Evolutionary conservation across 2,113 vertebrate species (phyloP).

Genomic region (Crocuta crocuta): DNA sequence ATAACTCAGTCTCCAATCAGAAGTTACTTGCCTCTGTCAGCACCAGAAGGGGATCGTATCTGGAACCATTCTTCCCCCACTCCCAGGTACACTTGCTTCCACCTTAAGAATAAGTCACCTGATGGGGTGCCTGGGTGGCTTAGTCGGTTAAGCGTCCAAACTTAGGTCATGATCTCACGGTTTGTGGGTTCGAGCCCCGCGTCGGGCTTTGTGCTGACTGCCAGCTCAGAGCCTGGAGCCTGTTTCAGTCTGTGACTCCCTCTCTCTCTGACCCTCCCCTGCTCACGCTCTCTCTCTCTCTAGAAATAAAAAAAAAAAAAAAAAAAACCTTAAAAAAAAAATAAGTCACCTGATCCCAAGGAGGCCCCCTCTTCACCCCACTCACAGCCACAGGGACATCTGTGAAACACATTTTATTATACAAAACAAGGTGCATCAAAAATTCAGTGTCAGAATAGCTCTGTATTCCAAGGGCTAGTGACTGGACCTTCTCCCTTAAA

Average conservation of each 20-base stretch:
- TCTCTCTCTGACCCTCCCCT: too few species aligned
- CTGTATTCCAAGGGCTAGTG: constrained; percentile 10
- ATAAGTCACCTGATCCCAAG: background rate
- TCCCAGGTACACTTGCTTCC: background rate
- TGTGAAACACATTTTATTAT: constrained; percentile 81
- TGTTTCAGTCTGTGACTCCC: too few species aligned
- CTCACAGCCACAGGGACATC: constrained; percentile 51
- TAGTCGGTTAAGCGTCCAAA: too few species aligned
- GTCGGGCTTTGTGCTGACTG: too few species aligned
- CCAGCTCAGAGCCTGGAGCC: too few species aligned
- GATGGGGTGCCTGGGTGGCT: too few species aligned
- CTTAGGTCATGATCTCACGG: too few species aligned
- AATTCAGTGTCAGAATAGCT: constrained; percentile 68
- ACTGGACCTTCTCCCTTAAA: constrained; percentile 33
- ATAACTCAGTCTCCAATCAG: background rate
- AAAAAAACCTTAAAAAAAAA: too few species aligned
- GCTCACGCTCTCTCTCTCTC: too few species aligned
- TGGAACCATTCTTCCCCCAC: background rate
- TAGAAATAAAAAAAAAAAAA: too few species aligned
- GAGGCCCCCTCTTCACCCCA: background rate
- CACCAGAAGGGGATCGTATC: background rate
- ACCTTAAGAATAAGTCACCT: background rate
- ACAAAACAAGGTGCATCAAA: constrained; percentile 79
- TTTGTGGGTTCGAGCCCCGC: too few species aligned
- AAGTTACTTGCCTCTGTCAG: background rate